These are phyloP conservation scores for Irena cyanogastra DNA, from an alignment of 2,113 vertebrate species.

Conservation along the genomic window DNA sequence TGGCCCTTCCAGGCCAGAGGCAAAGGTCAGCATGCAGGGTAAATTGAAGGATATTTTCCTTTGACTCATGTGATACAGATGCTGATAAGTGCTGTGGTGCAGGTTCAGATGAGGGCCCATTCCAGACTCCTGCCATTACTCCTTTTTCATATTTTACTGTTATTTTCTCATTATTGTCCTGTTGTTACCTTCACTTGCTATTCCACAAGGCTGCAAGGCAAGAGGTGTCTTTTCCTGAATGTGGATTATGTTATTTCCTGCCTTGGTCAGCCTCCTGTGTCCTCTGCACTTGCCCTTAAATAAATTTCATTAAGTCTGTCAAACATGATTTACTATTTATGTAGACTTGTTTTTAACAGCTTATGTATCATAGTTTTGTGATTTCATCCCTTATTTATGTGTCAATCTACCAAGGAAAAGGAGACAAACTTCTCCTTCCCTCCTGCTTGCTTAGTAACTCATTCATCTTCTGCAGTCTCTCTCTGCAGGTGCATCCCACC, in stretches of 20 bases:
- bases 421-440: not conserved
- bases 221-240: not conserved
- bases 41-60: not conserved
- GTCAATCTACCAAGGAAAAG: not conserved
- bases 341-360: not conserved
- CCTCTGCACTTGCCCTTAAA: not conserved
- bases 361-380: not conserved
- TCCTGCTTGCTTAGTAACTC: not conserved
- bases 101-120: not conserved
- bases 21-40: not conserved
- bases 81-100: not conserved
- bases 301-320: not conserved
- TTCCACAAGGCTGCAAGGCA: not conserved
- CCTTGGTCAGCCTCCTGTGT: not conserved
- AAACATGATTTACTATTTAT: not conserved
- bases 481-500: not conserved
- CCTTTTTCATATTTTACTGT: not conserved
- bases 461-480: not conserved
- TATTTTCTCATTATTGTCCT: not conserved
- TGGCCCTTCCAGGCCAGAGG: not conserved
- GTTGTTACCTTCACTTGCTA: not conserved
- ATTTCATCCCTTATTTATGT: not conserved
- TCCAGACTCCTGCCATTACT: not conserved
- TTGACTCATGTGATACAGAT: not conserved
- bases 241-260: not conserved